Base-by-base conservation (phyloP, 1,140 invertebrate species). In the Conus ventricosus region DNA sequence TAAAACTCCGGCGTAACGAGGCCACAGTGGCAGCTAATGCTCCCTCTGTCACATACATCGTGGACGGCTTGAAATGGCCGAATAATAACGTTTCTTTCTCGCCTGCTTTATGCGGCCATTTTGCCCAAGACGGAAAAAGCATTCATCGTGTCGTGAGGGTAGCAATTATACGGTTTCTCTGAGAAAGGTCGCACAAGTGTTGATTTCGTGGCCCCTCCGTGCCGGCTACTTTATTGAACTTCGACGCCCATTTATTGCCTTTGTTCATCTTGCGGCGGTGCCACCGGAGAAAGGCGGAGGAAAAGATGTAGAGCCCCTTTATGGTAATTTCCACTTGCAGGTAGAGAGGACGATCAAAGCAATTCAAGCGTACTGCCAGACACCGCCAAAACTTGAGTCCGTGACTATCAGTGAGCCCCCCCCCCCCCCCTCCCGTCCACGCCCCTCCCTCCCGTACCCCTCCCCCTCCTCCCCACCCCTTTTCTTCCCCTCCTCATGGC, bases 11-110 rank as follows among this genome's bases (percentile, higher is more conserved):
- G 80, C 4, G 10, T 81, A 81, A 81, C 80, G 80, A 81, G 80
- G 80, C 80, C 80, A 81, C 80, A 15, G 80, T 54, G 80, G 51
- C 80, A 54, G 80, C 51, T 81, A 81, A 81, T 81, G 80, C 80
- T 81, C 80, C 17, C 17, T 23, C 80, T 81, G 80, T 81, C 80
- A 54, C 80, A 81, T 81, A 81, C 80, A 81, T 81, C 80, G 13
- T 54, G 51, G 1, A 23, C 53, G 5, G 13, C 51, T 81, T 81
- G 39, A 53, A 81, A 81, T 54, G 80, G 80, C 53, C 80, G 80
- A 81, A 81, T 81, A 81, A 81, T 53, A 81, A 81, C 80, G 80
- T 81, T 81, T 81, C 51, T 81, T 55, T 25, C 80, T 17, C 6
- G 11, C 80, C 80, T 81, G 51, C 17, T 81, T 81, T 81, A 81